Evolutionary conservation across 2,888 invertebrate species (phyloP), one percentile per base, ranked within the genome.

Genomic region (Agapostemon virescens): DNA sequence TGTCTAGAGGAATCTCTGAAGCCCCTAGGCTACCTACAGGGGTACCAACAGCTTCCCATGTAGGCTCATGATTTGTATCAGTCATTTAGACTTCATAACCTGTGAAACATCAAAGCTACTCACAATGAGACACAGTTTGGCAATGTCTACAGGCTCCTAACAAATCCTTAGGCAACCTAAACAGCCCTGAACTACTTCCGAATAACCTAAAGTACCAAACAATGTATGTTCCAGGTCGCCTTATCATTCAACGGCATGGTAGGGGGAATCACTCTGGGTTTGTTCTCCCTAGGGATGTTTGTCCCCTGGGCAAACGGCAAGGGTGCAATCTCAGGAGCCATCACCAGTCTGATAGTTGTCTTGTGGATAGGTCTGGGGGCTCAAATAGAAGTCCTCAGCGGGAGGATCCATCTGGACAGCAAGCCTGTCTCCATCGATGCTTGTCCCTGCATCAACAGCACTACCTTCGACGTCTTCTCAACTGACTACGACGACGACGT

Each of bases 191-290:
- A 45, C 20, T 45, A 20, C 20, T 45, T 20, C 20, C 2, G 20
- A 45, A 2, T 20, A 20, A 49, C 11, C 9, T n/a, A 58, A 3
- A 20, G 2, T 36, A 9, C 0, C 11, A 0, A 20, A 20, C 36
- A 63, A 30, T 42, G 11, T 1, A 42, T 70, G 15, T 73, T 38
- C 82, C 88, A 94, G 94, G 96, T 97, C 1, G 97, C 98, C 0
- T 93, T 98, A 0, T 97, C 97, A 67, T 96, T 98, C 89, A 97
- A 98, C 90, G 98, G 98, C 0, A 96, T 98, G 94, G 96, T 97
- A 36, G 97, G 98, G 3, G 98, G 98, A 2, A 96, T 98, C 0
- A 96, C 97, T 0, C 93, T 98, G 33, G 98, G 98, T 0, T 94
- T 98, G 5, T 98, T 98, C 91, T 95, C 97, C 0, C 93, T 98